These are phyloP conservation scores for Brachypodius melanocephalos DNA, from an alignment of 2,113 vertebrate genomes.

Conservation along the genomic window DNA sequence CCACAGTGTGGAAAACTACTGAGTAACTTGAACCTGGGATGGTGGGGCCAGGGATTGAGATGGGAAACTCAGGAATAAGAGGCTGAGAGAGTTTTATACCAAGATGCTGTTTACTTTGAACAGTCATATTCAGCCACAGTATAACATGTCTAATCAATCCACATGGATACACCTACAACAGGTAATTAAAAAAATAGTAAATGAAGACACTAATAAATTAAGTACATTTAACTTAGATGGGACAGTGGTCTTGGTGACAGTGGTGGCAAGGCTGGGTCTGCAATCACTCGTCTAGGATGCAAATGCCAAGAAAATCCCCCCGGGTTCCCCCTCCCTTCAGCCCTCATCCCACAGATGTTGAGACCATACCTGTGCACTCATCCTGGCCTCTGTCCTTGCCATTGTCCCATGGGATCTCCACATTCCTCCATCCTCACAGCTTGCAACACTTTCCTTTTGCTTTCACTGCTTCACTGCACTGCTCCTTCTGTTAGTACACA, in stretches of 20 bases:
- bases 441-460: neutral
- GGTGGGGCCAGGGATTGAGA: neutral
- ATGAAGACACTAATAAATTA: constrained; percentile 58
- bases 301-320: neutral
- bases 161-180: neutral
- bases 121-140: neutral
- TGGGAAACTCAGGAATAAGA: neutral
- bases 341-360: rapidly evolving
- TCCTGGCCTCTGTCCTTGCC: neutral
- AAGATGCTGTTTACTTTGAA: constrained; percentile 51
- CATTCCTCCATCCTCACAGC: neutral
- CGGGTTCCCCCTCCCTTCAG: neutral
- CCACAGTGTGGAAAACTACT: neutral
- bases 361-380: neutral
- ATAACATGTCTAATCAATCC: neutral
- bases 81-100: constrained; percentile 23
- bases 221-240: constrained; percentile 40
- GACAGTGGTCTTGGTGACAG: neutral
- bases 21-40: neutral
- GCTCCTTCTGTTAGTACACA: neutral
- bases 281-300: neutral
- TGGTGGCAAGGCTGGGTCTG: neutral
- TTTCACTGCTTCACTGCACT: neutral
- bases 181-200: constrained; percentile 5
- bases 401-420: neutral